These are phyloP conservation scores for Strix aluco DNA, from an alignment of 2,113 vertebrate genomes.

Conservation along the genomic window DNA sequence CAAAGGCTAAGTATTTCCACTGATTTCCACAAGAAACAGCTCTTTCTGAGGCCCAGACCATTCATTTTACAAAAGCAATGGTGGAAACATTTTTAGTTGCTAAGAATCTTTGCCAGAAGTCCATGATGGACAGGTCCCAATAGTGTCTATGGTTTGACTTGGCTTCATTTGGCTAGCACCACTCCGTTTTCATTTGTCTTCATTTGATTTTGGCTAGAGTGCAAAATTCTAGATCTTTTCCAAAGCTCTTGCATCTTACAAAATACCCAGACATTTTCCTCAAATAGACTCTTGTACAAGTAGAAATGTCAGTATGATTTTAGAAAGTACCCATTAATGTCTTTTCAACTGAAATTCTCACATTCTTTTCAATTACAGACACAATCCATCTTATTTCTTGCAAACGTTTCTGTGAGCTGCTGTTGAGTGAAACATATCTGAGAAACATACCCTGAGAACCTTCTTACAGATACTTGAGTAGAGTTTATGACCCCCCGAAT, in stretches of 20 bases:
- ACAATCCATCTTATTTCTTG: background rate
- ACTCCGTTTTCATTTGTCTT: slow-evolving; percentile 44
- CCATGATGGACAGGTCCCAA: background rate
- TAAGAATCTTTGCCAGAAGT: slow-evolving; percentile 9
- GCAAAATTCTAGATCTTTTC: slow-evolving; percentile 28
- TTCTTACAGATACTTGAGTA: background rate
- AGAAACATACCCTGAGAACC: background rate
- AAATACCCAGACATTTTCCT: slow-evolving; percentile 27
- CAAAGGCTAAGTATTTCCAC: slow-evolving; percentile 23
- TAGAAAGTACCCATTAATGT: slow-evolving; percentile 29
- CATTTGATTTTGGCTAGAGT: slow-evolving; percentile 37
- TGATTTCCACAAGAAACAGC: slow-evolving; percentile 28
- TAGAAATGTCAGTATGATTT: slow-evolving; percentile 24
- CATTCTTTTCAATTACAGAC: slow-evolving; percentile 22
- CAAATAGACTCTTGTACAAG: background rate
- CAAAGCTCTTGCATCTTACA: slow-evolving; percentile 15
- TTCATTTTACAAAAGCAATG: background rate
- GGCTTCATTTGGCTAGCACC: background rate
- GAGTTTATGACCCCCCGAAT: background rate
- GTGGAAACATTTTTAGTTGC: slow-evolving; percentile 17
- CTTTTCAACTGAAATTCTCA: slow-evolving; percentile 42
- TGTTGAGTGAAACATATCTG: slow-evolving; percentile 20
- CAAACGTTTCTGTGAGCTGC: background rate
- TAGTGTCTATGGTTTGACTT: slow-evolving; percentile 6
- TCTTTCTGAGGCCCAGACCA: slow-evolving; percentile 14